Conservation (phyloP, 2,888 invertebrate genomes). For the Ceramica pisi region DNA sequence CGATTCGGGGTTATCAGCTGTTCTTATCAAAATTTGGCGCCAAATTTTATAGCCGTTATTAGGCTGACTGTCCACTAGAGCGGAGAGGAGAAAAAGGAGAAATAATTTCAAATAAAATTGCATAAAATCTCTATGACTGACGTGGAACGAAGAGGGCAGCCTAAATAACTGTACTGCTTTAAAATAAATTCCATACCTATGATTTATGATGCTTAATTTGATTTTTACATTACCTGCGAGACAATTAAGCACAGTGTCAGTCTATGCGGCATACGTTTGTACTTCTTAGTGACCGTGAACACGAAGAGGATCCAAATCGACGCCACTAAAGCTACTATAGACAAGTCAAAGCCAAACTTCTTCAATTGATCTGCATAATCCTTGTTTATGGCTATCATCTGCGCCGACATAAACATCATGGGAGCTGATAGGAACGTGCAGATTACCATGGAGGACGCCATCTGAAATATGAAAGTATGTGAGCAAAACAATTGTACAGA, state of each 20-base stretch:
- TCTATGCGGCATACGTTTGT: constrained; percentile 95
- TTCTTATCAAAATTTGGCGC: neutral
- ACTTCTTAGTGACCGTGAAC: constrained; percentile 94
- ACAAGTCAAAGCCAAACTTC: constrained; percentile 95
- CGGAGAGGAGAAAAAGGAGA: no score
- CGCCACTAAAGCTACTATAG: constrained; percentile 94
- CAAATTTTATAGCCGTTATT: neutral
- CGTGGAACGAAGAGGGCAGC: no score
- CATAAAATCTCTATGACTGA: no score
- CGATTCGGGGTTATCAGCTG: neutral
- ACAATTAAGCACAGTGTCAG: constrained; percentile 94
- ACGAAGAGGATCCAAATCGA: constrained; percentile 95
- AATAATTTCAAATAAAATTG: no score
- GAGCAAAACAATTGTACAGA: neutral
- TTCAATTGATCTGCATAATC: constrained; percentile 95
- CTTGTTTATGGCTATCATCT: constrained; percentile 96
- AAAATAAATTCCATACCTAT: neutral
- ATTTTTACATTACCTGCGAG: constrained; percentile 93
- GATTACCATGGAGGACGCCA: constrained; percentile 98
- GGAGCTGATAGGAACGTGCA: constrained; percentile 98
- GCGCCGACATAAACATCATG: constrained; percentile 98
- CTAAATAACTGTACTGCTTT: neutral
- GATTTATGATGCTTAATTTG: neutral
- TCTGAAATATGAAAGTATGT: constrained; percentile 86
- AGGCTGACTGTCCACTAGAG: no score